These are phyloP conservation scores for Delphinus delphis DNA, from an alignment of 2,113 vertebrate species.

Conservation along the genomic window DNA sequence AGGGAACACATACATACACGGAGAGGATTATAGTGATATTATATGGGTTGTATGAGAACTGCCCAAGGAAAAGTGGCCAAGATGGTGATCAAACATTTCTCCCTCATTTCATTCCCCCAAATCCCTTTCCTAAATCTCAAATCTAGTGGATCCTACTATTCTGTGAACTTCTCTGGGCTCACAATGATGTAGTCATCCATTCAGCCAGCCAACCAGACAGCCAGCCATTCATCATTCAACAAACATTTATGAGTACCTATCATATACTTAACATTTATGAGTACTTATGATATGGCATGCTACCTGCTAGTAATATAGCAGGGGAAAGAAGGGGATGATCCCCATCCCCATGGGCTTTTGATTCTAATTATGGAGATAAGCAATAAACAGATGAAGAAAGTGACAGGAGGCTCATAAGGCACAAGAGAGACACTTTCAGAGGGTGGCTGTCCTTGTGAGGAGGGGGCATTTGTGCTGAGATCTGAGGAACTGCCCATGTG, in stretches of 20 bases:
- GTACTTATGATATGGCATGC: neutral
- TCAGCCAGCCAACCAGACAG: neutral
- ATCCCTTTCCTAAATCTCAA: neutral
- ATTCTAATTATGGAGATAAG: neutral
- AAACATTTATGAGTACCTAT: neutral
- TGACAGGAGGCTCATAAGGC: neutral
- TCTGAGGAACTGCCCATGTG: neutral
- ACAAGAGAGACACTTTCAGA: neutral
- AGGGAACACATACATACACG: neutral
- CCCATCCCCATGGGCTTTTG: neutral
- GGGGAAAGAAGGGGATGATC: neutral
- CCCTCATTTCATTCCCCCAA: neutral
- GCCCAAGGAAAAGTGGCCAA: neutral
- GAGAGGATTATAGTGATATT: too few species aligned
- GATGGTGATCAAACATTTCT: neutral
- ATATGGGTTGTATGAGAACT: neutral
- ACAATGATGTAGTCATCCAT: neutral
- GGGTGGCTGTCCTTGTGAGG: neutral
- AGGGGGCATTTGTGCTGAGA: neutral
- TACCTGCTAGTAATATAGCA: neutral
- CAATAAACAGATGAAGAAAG: neutral
- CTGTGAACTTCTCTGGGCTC: neutral
- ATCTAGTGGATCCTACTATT: neutral
- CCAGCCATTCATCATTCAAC: neutral
- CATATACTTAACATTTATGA: too few species aligned